These are phyloP conservation scores for Rhagium mordax DNA, from an alignment of 2,888 invertebrate species.

Conservation along the genomic window DNA sequence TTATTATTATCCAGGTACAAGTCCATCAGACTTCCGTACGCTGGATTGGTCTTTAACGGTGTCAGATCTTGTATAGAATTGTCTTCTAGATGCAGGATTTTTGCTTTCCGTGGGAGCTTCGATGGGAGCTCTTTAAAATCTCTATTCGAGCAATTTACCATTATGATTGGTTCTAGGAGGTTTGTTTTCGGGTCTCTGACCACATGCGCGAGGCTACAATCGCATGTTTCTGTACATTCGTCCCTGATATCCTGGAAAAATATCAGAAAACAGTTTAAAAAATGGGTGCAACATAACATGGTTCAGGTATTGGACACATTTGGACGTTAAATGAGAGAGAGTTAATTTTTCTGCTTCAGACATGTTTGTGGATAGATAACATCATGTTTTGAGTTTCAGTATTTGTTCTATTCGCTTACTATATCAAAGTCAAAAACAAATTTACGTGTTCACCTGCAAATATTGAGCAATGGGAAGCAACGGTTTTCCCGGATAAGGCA, in stretches of 20 bases:
- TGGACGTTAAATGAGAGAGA: no score
- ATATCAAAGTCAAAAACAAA: no score
- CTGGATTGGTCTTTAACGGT: constrained; percentile 76
- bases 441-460: constrained; percentile 71
- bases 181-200: constrained; percentile 70
- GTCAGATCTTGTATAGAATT: constrained; percentile 77
- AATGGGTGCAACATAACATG: neutral
- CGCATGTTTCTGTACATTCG: constrained; percentile 77
- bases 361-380: no score
- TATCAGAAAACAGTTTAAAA: constrained; percentile 1
- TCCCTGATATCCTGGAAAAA: constrained; percentile 57
- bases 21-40: constrained; percentile 79
- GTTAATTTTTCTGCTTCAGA: no score
- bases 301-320: no score
- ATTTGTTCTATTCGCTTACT: no score
- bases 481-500: constrained; percentile 76
- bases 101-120: constrained; percentile 77
- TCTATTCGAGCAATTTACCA: constrained; percentile 78
- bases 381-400: no score
- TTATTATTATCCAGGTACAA: constrained; percentile 85
- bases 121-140: constrained; percentile 75
- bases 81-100: constrained; percentile 77
- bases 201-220: constrained; percentile 78
- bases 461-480: constrained; percentile 78
- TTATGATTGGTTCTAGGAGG: constrained; percentile 73